Percentiles rank a stretch among this genome's conserved stretches.
Evolutionary conservation across 2,113 vertebrate genomes (phyloP).

Genomic region (Mesembrinibis cayennensis): DNA sequence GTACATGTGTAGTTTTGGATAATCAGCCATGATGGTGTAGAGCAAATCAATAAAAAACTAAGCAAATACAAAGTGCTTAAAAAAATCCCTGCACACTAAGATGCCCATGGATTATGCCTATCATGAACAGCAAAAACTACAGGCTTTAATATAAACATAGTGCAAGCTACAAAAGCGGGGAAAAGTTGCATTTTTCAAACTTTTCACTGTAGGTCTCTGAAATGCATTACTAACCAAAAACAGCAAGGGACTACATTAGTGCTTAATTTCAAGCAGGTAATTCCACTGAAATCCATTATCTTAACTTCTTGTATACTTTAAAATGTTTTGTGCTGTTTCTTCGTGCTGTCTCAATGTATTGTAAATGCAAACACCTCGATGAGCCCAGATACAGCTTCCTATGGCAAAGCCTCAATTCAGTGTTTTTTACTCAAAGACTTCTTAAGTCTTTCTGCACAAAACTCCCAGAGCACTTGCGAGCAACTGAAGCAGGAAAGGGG

Average conservation of each 20-base stretch:
- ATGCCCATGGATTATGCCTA: background rate
- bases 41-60: background rate
- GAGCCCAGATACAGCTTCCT: background rate
- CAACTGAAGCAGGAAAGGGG: background rate
- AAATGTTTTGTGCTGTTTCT: background rate
- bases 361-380: background rate
- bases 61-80: background rate
- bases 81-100: background rate
- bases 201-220: background rate
- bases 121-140: background rate
- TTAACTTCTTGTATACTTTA: background rate
- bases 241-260: background rate
- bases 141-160: background rate
- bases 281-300: background rate
- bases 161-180: background rate
- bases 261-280: background rate
- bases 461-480: background rate
- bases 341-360: background rate
- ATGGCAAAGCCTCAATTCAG: background rate
- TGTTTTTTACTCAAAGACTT: background rate
- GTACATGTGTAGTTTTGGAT: background rate
- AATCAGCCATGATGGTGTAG: background rate
- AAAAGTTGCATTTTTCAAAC: background rate
- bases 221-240: background rate
- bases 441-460: background rate